Conservation (phyloP, 2,888 invertebrate genomes). For the Coenonympha arcania region DNA sequence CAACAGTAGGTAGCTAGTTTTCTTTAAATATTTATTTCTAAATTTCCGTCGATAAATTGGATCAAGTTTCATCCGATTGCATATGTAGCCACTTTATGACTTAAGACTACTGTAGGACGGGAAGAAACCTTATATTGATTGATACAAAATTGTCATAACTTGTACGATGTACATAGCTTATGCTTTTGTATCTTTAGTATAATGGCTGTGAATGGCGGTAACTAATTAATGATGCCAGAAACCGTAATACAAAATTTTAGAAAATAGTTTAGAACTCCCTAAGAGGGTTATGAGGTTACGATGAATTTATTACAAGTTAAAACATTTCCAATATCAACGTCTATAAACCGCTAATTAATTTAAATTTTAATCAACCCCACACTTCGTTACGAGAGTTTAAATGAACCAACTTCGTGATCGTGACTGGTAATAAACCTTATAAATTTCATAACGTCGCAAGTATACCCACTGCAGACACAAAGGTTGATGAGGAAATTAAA, state of each 20-base stretch:
- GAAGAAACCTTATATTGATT: no score
- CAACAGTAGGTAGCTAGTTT: no score
- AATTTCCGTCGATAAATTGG: no score
- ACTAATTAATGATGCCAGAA: no score
- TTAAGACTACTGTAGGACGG: no score
- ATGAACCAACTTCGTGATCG: constrained; percentile 12
- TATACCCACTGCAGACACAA: constrained; percentile 2
- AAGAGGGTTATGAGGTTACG: neutral
- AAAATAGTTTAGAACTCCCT: neutral
- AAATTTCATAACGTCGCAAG: constrained; percentile 5
- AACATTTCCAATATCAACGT: neutral
- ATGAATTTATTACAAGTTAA: neutral
- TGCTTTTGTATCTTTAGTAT: no score
- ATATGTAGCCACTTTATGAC: no score
- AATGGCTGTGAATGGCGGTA: no score
- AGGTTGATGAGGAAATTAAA: constrained; percentile 22
- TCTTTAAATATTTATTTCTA: no score
- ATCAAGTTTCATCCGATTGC: no score
- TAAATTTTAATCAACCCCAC: constrained; percentile 6
- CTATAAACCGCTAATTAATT: constrained; percentile 5
- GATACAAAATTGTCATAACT: no score
- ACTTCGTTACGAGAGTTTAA: constrained; percentile 5
- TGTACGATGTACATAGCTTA: no score
- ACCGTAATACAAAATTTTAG: neutral
- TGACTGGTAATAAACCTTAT: constrained; percentile 15